Percentiles rank a stretch among this genome's conserved stretches.
Evolutionary conservation across 92 coral and sea anemone species (phyloP).

Genomic region (Zoanthus gigantus): DNA sequence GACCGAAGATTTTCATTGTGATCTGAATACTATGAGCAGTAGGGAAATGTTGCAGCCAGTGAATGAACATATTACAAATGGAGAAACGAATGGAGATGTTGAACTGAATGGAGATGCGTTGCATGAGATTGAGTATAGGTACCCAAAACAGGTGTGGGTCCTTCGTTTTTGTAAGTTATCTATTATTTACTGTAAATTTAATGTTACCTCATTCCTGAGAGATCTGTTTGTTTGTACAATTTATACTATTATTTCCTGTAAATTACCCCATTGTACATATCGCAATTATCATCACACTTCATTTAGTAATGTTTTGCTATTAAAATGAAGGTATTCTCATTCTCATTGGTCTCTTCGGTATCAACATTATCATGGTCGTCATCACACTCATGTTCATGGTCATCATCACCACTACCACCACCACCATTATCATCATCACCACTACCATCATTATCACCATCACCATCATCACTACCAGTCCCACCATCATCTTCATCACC

Average conservation of each 20-base stretch:
- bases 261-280: no score
- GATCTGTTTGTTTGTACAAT: no score
- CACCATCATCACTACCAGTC: background rate
- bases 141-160: slow-evolving; percentile 65
- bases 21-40: slow-evolving; percentile 79
- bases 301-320: background rate
- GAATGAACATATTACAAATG: slow-evolving; percentile 78
- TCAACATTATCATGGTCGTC: background rate
- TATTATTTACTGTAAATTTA: no score
- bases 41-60: slow-evolving; percentile 79
- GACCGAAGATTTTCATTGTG: slow-evolving; percentile 97
- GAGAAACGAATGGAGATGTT: slow-evolving; percentile 69
- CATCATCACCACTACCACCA: background rate
- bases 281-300: no score
- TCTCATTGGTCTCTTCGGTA: background rate
- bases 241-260: no score
- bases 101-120: slow-evolving; percentile 23
- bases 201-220: no score
- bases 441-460: background rate
- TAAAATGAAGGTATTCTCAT: no score
- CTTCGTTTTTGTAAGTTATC: no score
- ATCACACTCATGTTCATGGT: no score
- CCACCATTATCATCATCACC: background rate
- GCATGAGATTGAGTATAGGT: slow-evolving; percentile 67
- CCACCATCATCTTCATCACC: background rate